phyloP scores from a whole-genome alignment of 2,113 vertebrate genomes.

The Irena cyanogastra region DNA sequence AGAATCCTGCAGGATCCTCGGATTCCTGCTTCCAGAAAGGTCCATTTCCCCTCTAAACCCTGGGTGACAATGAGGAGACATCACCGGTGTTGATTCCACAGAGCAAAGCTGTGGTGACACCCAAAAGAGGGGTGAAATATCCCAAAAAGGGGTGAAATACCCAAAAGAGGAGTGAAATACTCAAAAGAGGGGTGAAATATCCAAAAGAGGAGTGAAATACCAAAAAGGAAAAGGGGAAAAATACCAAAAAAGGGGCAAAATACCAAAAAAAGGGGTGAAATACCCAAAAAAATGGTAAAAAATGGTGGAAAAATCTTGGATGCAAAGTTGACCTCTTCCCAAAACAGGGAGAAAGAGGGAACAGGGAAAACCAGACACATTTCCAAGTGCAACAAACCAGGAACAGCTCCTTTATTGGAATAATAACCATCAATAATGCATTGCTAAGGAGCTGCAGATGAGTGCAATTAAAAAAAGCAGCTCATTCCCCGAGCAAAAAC shows the following conservation, averaged over 20 bases:
- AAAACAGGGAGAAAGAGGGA: not conserved
- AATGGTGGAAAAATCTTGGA: fast-evolving
- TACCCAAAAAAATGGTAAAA: not conserved
- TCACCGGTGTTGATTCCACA: too few relatives aligned
- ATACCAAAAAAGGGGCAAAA: not conserved
- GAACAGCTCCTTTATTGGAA: constrained; percentile 21
- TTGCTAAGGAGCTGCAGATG: constrained; percentile 60
- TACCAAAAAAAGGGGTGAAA: not conserved
- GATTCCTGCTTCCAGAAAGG: not conserved
- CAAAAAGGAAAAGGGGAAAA: not conserved
- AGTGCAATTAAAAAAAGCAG: constrained; percentile 73
- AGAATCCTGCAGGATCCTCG: not conserved
- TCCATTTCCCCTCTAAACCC: not conserved
- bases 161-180: not conserved
- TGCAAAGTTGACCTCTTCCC: not conserved
- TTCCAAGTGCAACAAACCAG: not conserved
- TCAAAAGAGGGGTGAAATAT: not conserved
- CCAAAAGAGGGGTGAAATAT: not conserved
- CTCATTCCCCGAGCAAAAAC: constrained; percentile 52
- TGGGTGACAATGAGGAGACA: not conserved
- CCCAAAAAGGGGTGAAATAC: not conserved
- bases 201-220: not conserved
- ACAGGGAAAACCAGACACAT: not conserved
- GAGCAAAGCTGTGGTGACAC: not conserved
- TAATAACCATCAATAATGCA: constrained; percentile 70